These are phyloP conservation scores for Neofelis nebulosa DNA, from an alignment of 2,113 vertebrate species.

Conservation along the genomic window DNA sequence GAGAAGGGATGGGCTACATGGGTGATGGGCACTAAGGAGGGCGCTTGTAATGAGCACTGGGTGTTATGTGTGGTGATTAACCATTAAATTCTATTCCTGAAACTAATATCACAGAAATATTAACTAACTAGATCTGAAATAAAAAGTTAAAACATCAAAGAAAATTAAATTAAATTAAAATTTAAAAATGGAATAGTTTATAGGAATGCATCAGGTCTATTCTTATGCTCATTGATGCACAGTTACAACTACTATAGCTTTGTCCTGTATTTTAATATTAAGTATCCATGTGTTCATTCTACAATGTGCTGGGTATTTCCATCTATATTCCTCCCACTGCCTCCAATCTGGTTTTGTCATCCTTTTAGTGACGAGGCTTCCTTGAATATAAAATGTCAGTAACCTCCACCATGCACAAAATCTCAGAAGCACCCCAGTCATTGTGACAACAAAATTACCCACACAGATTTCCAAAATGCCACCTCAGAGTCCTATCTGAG, in stretches of 20 bases:
- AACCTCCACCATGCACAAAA: background rate
- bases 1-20: background rate
- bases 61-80: background rate
- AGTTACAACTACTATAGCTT: background rate
- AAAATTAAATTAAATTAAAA: background rate
- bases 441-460: background rate
- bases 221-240: no score
- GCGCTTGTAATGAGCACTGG: background rate
- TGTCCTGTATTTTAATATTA: background rate
- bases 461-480: background rate
- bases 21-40: background rate
- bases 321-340: background rate
- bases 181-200: background rate
- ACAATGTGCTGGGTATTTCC: background rate
- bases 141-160: background rate
- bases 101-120: background rate
- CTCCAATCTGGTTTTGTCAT: background rate
- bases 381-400: background rate
- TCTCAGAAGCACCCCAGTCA: background rate
- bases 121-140: background rate
- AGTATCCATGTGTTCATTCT: background rate
- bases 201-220: background rate
- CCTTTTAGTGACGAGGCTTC: background rate
- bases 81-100: background rate
- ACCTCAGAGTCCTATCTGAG: background rate